Conservation (phyloP, 1,140 invertebrate genomes). For the Hormaphis cornu region DNA sequence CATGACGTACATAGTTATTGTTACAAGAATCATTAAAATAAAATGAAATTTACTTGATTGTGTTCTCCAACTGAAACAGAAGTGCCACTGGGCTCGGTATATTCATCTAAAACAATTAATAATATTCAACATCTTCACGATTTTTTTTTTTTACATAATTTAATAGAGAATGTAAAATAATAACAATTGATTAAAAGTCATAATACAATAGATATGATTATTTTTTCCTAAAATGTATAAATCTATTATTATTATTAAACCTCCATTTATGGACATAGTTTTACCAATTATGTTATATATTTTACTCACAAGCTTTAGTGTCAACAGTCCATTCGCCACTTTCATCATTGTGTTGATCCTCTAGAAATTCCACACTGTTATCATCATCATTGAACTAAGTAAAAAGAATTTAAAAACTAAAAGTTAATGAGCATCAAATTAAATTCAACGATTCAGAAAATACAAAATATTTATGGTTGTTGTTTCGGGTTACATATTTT, state of each 20-base stretch:
- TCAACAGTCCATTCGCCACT: conserved; percentile 18
- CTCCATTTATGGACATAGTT: no score
- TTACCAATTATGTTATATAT: no score
- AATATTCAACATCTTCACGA: neutral
- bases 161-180: neutral
- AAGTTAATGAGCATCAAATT: no score
- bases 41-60: neutral
- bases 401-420: neutral
- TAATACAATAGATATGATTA: no score
- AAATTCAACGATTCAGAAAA: no score
- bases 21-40: neutral
- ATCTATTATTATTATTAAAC: no score
- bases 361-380: conserved; percentile 22
- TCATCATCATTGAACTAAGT: conserved; percentile 23
- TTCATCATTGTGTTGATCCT: conserved; percentile 2
- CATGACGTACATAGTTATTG: neutral
- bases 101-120: neutral
- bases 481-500: neutral
- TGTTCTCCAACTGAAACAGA: conserved; percentile 25
- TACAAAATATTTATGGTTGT: no score
- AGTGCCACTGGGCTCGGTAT: conserved; percentile 3
- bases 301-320: neutral
- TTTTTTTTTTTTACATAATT: no score
- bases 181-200: no score
- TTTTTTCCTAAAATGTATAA: no score